Evolutionary conservation across 92 coral and sea anemone genomes (phyloP).

Genomic region (Ricordea florida): DNA sequence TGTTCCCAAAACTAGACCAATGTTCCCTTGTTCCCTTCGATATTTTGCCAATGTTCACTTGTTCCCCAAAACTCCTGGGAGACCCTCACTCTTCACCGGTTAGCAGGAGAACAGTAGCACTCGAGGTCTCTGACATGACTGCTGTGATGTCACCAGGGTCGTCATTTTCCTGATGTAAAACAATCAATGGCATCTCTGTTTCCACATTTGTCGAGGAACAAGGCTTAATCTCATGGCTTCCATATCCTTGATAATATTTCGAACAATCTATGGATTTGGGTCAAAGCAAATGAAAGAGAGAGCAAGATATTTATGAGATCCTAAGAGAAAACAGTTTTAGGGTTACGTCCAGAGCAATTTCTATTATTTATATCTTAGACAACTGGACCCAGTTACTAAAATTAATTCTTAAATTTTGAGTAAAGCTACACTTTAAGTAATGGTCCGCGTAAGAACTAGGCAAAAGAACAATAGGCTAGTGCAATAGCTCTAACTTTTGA

Average conservation of each 20-base stretch:
- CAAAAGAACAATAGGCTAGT: no score
- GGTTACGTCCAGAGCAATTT: background rate
- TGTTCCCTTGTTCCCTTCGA: no score
- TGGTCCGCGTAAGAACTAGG: no score
- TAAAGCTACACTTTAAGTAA: background rate
- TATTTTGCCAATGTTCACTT: no score
- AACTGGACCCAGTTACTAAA: background rate
- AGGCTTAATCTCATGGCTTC: background rate
- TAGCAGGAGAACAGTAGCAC: background rate
- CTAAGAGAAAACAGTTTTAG: no score
- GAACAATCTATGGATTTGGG: background rate
- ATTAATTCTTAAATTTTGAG: background rate
- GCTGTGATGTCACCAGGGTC: background rate
- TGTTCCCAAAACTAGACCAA: no score
- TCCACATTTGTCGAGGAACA: background rate
- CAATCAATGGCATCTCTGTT: background rate
- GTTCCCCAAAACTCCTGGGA: no score
- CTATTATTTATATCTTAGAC: background rate
- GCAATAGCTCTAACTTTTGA: no score
- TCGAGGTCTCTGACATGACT: background rate
- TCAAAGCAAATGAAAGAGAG: background rate
- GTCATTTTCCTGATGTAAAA: background rate
- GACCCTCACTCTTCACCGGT: background rate
- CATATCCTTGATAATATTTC: background rate
- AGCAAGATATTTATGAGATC: background rate